Evolutionary conservation across 2,113 vertebrate genomes (phyloP).

Genomic region (Hydrolagus affinis): DNA sequence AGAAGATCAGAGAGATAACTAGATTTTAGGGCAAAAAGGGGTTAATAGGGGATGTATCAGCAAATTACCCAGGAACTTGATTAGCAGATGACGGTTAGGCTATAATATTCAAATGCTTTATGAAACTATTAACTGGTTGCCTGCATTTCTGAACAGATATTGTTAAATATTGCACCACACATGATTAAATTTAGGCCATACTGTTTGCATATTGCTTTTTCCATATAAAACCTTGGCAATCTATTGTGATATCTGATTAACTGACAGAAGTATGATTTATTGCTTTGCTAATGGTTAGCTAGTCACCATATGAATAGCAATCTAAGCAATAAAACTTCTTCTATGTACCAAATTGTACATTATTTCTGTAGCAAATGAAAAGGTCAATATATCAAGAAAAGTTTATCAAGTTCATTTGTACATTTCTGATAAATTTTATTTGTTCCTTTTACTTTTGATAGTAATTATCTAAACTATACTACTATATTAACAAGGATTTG

Average conservation of each 20-base stretch:
- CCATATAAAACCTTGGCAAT: neutral
- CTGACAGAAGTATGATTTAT: constrained; percentile 5
- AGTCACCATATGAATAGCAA: neutral
- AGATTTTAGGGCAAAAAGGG: no score
- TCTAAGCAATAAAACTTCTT: neutral
- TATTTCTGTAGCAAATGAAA: constrained; percentile 8
- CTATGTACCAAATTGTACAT: neutral
- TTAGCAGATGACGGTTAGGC: neutral
- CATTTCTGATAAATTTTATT: neutral
- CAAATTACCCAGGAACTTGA: neutral
- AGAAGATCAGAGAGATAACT: no score
- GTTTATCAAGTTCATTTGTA: neutral
- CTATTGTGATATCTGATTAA: neutral
- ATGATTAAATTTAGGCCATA: no score
- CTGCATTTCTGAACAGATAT: neutral
- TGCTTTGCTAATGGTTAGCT: neutral
- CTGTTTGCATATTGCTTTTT: neutral
- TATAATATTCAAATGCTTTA: neutral
- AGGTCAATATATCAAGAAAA: neutral
- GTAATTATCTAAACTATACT: neutral
- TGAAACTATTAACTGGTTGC: neutral
- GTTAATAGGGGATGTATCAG: neutral
- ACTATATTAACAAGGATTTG: no score
- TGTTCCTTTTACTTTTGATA: neutral
- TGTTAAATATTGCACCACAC: neutral